Evolutionary conservation across 2,888 invertebrate species (phyloP), one percentile per base, ranked within the genome.

Genomic region (Suillia variegata): DNA sequence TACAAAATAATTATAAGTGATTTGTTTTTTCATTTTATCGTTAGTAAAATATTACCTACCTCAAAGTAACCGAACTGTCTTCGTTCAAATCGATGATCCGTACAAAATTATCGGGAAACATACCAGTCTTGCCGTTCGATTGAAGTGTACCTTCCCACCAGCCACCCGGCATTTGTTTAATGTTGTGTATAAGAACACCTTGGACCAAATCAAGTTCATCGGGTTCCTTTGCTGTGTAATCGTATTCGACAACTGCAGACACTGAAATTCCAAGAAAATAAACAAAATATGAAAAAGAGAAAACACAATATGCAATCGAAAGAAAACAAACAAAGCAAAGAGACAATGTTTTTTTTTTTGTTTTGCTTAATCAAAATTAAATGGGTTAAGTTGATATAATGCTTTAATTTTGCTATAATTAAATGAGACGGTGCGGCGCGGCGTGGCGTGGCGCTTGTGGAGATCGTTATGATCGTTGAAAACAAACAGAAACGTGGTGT

Each of bases 51-150:
- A n/a, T n/a, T 48, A 59, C 61, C 54, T 47, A 86, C 86, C 85
- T 85, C 62, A 78, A 64, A 33, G 74, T 80, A 63, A 78, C 77
- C 76, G 66, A 68, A 60, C 71, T 81, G 65, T 73, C 75, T 48
- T 80, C 76, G 68, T 70, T 70, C 55, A 74, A 66, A 59, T 83
- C 82, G 57, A 87, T 77, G 66, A 91, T 83, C 69, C 89, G 87
- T 18, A 96, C 96, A 84, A 94, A 96, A 83, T 94, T 96, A 80
- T 96, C 95, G 2, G 96, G 96, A 83, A 96, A 96, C 87, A 96
- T 89, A 72, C 96, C 96, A 63, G 87, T 87, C 74, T 89, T 88
- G 61, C 93, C 93, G 61, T 84, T 85, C 54, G 76, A 63, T 70
- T 86, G 84, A 56, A 95, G 83, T 61, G 89, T 89, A n/a, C 96